These are phyloP conservation scores for Nesoenas mayeri DNA, from an alignment of 2,113 vertebrate species.

Conservation along the genomic window DNA sequence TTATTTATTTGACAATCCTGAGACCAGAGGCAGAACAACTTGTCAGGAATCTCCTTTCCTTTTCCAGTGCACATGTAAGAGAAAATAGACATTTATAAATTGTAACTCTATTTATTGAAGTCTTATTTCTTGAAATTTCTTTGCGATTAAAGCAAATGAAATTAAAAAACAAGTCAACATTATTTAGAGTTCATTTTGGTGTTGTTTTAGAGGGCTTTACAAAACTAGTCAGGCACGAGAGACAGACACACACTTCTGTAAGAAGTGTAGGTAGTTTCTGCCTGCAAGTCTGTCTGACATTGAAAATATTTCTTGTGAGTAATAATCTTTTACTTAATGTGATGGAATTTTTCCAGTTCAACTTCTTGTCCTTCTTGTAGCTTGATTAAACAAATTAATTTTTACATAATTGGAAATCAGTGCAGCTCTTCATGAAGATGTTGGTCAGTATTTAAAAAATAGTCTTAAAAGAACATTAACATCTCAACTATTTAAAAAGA, in stretches of 20 bases:
- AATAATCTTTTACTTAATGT: slow-evolving; percentile 53
- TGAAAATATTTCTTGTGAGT: slow-evolving; percentile 50
- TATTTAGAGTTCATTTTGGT: neutral
- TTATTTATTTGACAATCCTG: neutral
- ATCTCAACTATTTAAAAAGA: slow-evolving; percentile 16
- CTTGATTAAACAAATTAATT: slow-evolving; percentile 65
- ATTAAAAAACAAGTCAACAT: neutral
- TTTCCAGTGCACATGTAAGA: slow-evolving; percentile 4
- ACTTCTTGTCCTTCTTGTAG: slow-evolving; percentile 35
- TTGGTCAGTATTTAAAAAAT: slow-evolving; percentile 28
- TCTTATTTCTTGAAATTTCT: neutral
- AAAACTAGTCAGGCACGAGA: neutral
- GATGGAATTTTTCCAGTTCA: slow-evolving; percentile 47
- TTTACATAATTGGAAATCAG: slow-evolving; percentile 59
- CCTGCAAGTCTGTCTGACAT: neutral
- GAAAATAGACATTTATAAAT: neutral
- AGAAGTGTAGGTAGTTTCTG: slow-evolving; percentile 10
- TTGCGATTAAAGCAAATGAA: neutral
- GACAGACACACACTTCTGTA: neutral
- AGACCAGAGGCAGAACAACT: neutral
- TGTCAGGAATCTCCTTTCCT: neutral
- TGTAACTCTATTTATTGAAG: neutral
- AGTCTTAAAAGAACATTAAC: slow-evolving; percentile 23
- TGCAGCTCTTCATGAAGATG: neutral
- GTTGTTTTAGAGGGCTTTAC: neutral